Base-by-base conservation (phyloP, 1,140 invertebrate genomes). In the Solen grandis region DNA sequence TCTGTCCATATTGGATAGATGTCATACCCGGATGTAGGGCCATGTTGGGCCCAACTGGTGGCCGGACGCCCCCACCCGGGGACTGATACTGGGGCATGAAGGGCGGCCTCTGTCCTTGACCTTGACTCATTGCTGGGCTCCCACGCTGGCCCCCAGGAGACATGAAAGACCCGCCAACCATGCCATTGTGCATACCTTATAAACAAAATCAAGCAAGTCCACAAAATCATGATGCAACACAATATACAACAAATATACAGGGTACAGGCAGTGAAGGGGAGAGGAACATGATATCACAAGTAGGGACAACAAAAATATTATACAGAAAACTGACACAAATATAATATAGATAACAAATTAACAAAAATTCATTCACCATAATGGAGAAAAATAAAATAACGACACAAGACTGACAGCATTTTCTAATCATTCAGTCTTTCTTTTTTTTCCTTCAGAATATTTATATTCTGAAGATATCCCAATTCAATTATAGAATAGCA, bases 21-120 rank as follows among this genome's bases (percentile, higher is more conserved):
- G 74, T 66, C 74, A 77, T 77, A 77, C 74, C 73, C 60, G 78
- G 63, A 60, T 70, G 60, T 41, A 29, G 13, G 60, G 65, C 72
- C 36, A 70, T 46, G 38, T 52, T 41, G 54, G 66, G 46, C 38
- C 60, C 50, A 27, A 31, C 70, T 80, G 59, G 54, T 38, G 73
- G 73, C 55, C 73, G 54, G 38, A 75, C 50, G 2, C 41, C 63
- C n/a, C 38, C 74, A 31, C 74, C 74, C n/a, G 74, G 63, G 8
- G 41, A 54, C 52, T 66, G 74, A 68, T 38, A 77, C 35, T 66
- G 63, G 22, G 38, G 31, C 41, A 46, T 75, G 50, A 75, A 63
- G 63, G 74, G 63, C 10, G 46, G 46, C 60, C 50, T 33, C 31
- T 62, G 74, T 55, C 63, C 62, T 46, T 46, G 41, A 57, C 38